Base-by-base conservation (phyloP, 2,888 invertebrate species). In the Acleris cristana region DNA sequence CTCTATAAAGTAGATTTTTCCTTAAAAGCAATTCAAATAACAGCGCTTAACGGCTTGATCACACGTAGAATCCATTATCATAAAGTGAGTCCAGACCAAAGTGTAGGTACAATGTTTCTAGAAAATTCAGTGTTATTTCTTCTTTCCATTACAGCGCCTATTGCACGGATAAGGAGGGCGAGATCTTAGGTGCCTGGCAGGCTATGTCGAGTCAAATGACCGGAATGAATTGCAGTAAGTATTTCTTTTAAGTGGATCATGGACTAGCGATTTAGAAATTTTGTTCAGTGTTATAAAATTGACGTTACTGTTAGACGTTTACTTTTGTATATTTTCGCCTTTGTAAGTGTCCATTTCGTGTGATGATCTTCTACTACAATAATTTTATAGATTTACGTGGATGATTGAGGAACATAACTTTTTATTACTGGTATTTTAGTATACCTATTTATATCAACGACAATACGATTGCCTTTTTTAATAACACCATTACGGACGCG, bases 141-240 rank as follows among this genome's bases (percentile, higher is more conserved):
- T 34, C 61, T 61, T 68, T 69, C 69, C 64, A 59, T 77, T 82
- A 71, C 81, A 95, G 95, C 57, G 93, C 94, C 48, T 93, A 90
- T 72, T 96, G 95, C 75, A 93, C 93, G 26, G 95, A 94, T 86
- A 93, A 94, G 73, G 94, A 95, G 76, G 94, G 94, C 21, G 82
- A 83, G 51, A 92, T 90, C 77, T 87, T 95, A 40, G 93, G 93
- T 30, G 86, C 93, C 55, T 95, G 93, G 88, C 93, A 94, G 76
- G 81, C 84, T 1, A 81, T 85, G 40, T 81, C 84, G 67, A 84
- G 79, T 72, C 80, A 79, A 72, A 85, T 88, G 79, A 71, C 69
- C 3, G 84, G 81, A 69, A 89, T 94, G 80, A 92, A 94, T 82
- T 95, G 95, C 88, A 93, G 95, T 95, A 91, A 94, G 95, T 94